Conservation (phyloP, 1,140 invertebrate species). For the Temnothorax longispinosus region DNA sequence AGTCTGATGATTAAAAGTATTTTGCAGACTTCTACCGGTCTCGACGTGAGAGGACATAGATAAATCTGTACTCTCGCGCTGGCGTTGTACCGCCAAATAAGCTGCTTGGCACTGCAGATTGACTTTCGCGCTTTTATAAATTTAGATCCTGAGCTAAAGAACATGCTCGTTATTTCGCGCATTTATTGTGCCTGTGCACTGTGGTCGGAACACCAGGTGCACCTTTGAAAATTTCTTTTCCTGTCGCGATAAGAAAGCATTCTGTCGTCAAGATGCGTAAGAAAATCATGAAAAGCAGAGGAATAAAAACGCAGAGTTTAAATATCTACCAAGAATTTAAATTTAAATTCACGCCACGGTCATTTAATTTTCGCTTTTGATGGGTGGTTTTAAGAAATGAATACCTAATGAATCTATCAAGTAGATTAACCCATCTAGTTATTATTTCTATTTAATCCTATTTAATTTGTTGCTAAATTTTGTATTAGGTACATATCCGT, state of each 20-base stretch:
- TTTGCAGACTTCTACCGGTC: neutral
- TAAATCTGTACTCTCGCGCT: constrained; percentile 6
- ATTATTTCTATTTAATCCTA: neutral
- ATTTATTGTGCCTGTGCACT: constrained; percentile 59
- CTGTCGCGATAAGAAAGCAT: constrained; percentile 5
- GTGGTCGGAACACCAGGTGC: constrained; percentile 33
- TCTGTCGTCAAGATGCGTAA: neutral
- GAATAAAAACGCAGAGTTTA: neutral
- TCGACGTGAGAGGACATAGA: constrained; percentile 24
- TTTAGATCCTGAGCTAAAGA: constrained; percentile 9
- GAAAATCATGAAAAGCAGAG: constrained; percentile 6
- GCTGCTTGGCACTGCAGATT: constrained; percentile 2
- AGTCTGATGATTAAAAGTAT: constrained; percentile 25
- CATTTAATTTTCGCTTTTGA: constrained; percentile 25
- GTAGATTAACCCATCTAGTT: neutral
- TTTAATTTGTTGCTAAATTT: constrained; percentile 12
- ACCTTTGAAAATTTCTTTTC: constrained; percentile 23
- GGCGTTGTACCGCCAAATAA: constrained; percentile 22
- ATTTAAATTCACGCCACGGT: constrained; percentile 15
- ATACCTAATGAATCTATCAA: neutral
- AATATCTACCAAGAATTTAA: constrained; percentile 13
- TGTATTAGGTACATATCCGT: neutral
- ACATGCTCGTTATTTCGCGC: constrained; percentile 75
- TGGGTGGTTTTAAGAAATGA: constrained; percentile 20
- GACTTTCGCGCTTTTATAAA: constrained; percentile 34